phyloP scores from a whole-genome alignment of 2,797 vertebrate species.

The Melopsittacus undulatus region DNA sequence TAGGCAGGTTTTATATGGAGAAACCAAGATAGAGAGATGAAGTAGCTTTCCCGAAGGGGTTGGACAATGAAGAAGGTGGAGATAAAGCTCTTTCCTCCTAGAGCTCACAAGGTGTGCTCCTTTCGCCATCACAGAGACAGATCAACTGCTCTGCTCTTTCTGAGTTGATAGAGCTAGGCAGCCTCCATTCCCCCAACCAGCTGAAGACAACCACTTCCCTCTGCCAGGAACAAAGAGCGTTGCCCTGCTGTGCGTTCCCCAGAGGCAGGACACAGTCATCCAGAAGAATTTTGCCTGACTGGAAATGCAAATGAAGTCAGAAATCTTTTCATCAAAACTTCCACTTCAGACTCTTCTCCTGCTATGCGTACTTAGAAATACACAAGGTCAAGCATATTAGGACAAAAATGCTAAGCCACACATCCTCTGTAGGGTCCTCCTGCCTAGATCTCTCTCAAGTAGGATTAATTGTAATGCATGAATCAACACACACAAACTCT shows the following conservation, averaged over 20 bases:
- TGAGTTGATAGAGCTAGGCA: background rate
- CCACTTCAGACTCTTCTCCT: constrained; percentile 5
- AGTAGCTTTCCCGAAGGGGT: background rate
- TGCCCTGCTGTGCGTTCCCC: background rate
- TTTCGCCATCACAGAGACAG: background rate
- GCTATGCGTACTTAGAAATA: background rate
- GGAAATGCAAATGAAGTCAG: constrained; percentile 32
- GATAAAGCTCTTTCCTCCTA: background rate
- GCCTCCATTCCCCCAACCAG: background rate
- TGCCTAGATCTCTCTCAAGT: background rate
- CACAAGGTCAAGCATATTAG: constrained; percentile 18
- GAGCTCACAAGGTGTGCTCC: background rate
- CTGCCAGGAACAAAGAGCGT: background rate
- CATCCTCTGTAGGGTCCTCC: background rate
- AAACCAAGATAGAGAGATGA: background rate
- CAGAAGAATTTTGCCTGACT: constrained; percentile 35
- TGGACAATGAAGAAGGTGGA: background rate
- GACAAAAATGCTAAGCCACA: background rate
- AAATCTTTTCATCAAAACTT: constrained; percentile 38
- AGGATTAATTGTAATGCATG: background rate
- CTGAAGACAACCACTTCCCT: background rate
- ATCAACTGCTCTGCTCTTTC: background rate
- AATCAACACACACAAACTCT: background rate
- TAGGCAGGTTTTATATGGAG: background rate
- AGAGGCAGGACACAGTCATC: background rate